Percentiles rank a stretch among this genome's conserved stretches.
These are phyloP conservation scores for Magallana gigas DNA, from an alignment of 1,140 invertebrate genomes.

Conservation along the genomic window DNA sequence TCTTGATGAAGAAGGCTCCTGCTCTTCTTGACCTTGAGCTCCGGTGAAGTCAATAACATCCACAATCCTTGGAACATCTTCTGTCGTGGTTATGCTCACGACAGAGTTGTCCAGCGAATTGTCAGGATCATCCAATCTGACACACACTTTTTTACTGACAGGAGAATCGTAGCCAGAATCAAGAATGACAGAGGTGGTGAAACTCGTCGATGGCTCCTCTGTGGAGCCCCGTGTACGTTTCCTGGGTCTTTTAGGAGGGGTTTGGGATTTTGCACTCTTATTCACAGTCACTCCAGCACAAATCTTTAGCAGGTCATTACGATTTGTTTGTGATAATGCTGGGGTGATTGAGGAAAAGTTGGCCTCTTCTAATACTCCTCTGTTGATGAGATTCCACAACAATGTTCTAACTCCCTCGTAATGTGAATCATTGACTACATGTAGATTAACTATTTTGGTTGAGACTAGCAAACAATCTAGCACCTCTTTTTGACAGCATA, in stretches of 20 bases:
- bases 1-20: not conserved
- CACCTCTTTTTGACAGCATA: slow-evolving; percentile 8
- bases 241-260: not conserved
- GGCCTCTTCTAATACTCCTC: slow-evolving; percentile 25
- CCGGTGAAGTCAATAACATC: slow-evolving; percentile 33
- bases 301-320: slow-evolving; percentile 30
- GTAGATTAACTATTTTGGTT: slow-evolving; percentile 36
- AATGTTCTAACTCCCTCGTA: slow-evolving; percentile 38
- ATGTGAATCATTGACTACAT: slow-evolving; percentile 37
- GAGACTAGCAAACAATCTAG: slow-evolving; percentile 16
- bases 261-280: not conserved
- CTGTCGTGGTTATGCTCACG: not conserved
- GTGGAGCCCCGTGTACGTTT: not conserved
- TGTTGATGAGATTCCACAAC: slow-evolving; percentile 41
- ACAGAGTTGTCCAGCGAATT: slow-evolving; percentile 2
- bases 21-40: not conserved
- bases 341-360: slow-evolving; percentile 28
- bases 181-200: slow-evolving; percentile 1
- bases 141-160: slow-evolving; percentile 19
- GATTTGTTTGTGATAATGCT: slow-evolving; percentile 34
- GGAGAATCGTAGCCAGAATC: slow-evolving; percentile 28
- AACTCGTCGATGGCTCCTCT: not conserved
- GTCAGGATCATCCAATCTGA: slow-evolving; percentile 33
- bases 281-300: slow-evolving; percentile 36
- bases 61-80: slow-evolving; percentile 3